Conservation (phyloP, 2,888 invertebrate genomes). For the Ophioninae sp. region DNA sequence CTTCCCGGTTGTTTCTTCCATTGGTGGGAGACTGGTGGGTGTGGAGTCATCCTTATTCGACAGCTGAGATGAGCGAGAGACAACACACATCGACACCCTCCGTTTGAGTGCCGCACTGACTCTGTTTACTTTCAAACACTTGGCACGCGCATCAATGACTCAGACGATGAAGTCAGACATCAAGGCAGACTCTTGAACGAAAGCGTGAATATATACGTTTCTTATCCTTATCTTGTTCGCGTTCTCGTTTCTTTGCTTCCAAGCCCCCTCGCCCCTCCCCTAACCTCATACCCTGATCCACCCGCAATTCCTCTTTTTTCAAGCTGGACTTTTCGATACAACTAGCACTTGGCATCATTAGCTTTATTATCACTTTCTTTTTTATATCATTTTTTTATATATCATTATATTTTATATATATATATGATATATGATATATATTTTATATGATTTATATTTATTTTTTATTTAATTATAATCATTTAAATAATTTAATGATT, state of each 20-base stretch:
- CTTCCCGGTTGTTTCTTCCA: slow-evolving; percentile 1
- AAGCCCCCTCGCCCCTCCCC: too few species aligned
- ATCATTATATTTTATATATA: too few species aligned
- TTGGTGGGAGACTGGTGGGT: slow-evolving; percentile 39
- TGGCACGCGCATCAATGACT: slow-evolving; percentile 62
- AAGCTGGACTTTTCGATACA: too few species aligned
- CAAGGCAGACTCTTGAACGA: not conserved
- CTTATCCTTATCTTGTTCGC: slow-evolving; percentile 54
- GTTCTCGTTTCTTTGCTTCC: slow-evolving; percentile 28
- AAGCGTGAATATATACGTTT: slow-evolving; percentile 11
- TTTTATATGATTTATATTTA: too few species aligned
- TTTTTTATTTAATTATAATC: too few species aligned
- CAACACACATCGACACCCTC: not conserved
- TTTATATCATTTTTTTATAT: too few species aligned
- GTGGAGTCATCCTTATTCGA: slow-evolving; percentile 47
- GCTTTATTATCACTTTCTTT: too few species aligned
- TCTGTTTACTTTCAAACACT: slow-evolving; percentile 61
- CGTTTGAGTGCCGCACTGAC: slow-evolving; percentile 44
- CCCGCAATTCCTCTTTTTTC: too few species aligned
- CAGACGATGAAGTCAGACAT: slow-evolving; percentile 37
- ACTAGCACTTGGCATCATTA: too few species aligned
- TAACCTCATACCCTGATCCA: too few species aligned
- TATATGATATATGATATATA: too few species aligned
- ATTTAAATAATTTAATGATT: too few species aligned
- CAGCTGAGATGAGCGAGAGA: slow-evolving; percentile 15